Base-by-base conservation (phyloP, 2,113 vertebrate species). In the Mustela lutreola region DNA sequence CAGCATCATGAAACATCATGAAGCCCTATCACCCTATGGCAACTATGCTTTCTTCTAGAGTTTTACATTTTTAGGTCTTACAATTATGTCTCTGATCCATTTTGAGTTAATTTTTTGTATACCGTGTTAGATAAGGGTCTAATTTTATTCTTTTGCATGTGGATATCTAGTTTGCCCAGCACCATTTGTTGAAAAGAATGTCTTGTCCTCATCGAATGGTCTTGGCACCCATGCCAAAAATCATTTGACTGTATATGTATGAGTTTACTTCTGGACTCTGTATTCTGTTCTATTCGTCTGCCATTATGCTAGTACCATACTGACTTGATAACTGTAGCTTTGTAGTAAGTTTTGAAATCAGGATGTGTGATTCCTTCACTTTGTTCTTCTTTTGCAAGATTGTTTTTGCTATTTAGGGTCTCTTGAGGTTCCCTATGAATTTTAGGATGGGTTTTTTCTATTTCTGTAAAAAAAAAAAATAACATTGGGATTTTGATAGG, bases 341-440 rank as follows among this genome's bases (percentile, higher is more conserved):
- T 83, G 39, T 48, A 21, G 22, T 92, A 73, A 73, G 53, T 71
- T 92, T 83, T 83, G 79, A 92, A 92, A 92, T 82, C 19, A 71
- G 78, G 36, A 42, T 58, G 19, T 58, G 22, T 9, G 28, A 82
- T 6, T 67, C 78, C 50, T 82, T 81, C 81, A 26, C 19, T 58
- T n/a, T 82, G 89, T 71, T 82, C 19, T 33, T 78, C 76, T 60
- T 58, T 92, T 58, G 67, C 63, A 81, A 70, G n/a, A 33, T 82
- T 9, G 19, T 91, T 70, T 81, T 62, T 19, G 71, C 28, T 48
- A 16, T 45, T 76, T 28, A 45, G 56, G 28, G 14, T 78, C 31
- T 12, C 39, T 48, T 60, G 65, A 83, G 36, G 58, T 73, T 83
- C 22, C 65, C 45, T n/a, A 71, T 58, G 31, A 18, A 82, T 92